phyloP scores from a whole-genome alignment of 2,888 invertebrate genomes.

The Xanthorhoe spadicearia region DNA sequence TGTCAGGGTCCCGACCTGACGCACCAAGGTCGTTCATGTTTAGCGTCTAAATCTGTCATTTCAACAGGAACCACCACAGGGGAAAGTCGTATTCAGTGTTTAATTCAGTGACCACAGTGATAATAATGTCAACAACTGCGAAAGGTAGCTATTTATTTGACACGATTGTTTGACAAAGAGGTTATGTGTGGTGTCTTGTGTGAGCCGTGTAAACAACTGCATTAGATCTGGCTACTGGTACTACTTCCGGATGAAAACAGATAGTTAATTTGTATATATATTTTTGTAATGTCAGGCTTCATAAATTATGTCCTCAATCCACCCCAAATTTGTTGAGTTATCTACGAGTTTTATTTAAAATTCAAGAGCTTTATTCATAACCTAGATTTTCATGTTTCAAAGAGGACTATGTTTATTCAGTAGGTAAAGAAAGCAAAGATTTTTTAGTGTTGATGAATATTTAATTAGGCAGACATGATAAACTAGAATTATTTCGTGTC shows the following conservation, averaged over 20 bases:
- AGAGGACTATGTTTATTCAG: too few species aligned
- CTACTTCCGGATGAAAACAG: too few species aligned
- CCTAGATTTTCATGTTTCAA: background rate
- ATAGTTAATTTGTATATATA: background rate
- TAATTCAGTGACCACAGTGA: slow-evolving; percentile 54
- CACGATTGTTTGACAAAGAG: slow-evolving; percentile 11
- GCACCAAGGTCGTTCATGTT: slow-evolving; percentile 77
- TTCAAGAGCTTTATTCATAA: background rate
- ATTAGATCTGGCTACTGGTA: too few species aligned
- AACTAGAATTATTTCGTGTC: slow-evolving; percentile 17
- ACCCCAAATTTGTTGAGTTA: background rate
- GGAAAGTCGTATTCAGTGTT: slow-evolving; percentile 34
- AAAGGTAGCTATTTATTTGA: slow-evolving; percentile 54
- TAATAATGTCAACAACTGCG: slow-evolving; percentile 59
- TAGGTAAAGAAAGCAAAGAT: too few species aligned
- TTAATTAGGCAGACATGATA: too few species aligned
- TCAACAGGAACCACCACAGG: slow-evolving; percentile 39
- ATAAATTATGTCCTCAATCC: background rate
- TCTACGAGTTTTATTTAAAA: background rate
- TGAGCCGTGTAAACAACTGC: too few species aligned
- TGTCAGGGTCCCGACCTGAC: slow-evolving; percentile 77
- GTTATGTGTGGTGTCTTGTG: slow-evolving; percentile 24
- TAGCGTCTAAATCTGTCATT: slow-evolving; percentile 60
- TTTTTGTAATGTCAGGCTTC: background rate
- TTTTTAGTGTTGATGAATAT: too few species aligned